phyloP scores from a whole-genome alignment of 2,113 vertebrate genomes.

The Rhipidura dahli region DNA sequence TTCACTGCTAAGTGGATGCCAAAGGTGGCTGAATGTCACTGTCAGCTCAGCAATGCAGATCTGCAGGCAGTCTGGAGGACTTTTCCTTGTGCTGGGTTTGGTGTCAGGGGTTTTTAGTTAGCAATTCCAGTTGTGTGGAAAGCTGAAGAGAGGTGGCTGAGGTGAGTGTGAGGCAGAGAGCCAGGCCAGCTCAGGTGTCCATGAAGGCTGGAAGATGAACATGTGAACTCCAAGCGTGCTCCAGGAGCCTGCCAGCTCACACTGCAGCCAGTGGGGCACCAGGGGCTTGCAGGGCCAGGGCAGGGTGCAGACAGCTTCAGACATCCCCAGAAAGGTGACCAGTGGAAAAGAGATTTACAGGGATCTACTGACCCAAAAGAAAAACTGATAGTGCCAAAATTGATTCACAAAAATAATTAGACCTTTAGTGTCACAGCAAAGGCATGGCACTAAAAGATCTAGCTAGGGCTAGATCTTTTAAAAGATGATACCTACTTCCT shows the following conservation, averaged over 20 bases:
- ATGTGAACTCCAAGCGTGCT: rapidly evolving
- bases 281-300: not conserved
- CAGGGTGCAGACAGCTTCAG: not conserved
- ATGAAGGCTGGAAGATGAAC: not conserved
- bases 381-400: not conserved
- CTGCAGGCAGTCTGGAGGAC: not conserved
- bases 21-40: not conserved
- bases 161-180: not conserved
- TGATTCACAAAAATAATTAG: not conserved
- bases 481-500: not conserved
- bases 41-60: not conserved
- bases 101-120: not conserved
- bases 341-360: not conserved
- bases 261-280: not conserved
- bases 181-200: not conserved
- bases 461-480: not conserved
- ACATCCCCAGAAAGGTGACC: not conserved
- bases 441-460: too few species aligned
- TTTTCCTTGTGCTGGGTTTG: not conserved
- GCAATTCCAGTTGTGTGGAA: not conserved
- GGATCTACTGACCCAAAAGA: not conserved
- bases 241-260: not conserved
- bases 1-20: not conserved
- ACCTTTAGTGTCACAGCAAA: not conserved
- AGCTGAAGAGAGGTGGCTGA: not conserved